Evolutionary conservation across 2,113 vertebrate genomes (phyloP), one percentile per base, ranked within the genome.

Genomic region (Genyomyrus donnyi): DNA sequence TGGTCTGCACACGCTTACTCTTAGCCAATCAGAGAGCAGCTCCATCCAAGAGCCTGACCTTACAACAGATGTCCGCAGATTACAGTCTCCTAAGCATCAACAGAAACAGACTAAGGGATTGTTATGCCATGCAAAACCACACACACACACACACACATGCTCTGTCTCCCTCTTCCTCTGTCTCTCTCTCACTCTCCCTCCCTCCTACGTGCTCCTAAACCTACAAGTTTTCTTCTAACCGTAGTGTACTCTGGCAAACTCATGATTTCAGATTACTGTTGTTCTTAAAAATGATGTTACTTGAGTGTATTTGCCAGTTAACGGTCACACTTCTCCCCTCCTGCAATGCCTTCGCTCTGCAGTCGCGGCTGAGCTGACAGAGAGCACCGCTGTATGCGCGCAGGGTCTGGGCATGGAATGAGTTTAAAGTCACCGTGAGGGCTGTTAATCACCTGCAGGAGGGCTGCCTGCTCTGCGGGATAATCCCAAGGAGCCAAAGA

Each of bases 361-460:
- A 11, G 56, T 58, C 9, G 46, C 1, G 70, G 53, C 45, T 11
- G 87, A 83, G 53, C 50, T 77, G 83, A 90, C 45, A 88, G 74
- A 9, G 74, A 86, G 7, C n/a, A 5, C 45, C 9, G 24, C 48
- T 21, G 46, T 66, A 52, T 2, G 45, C 15, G 1, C 5, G 3
- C 7, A 1, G 89, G 74, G 21, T 24, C 66, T 8, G 35, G 89
- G 86, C 46, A 86, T 58, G 66, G 88, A 91, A 77, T 86, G 35
- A 10, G 35, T 89, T 89, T 77, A 19, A 85, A 66, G 45, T 66
- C 85, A 87, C 39, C n/a, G 21, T 50, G 70, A 66, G 89, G 85
- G 19, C 89, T 85, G 46, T 66, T 92, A 93, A 93, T 90, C 19
- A 46, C 48, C 87, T 85, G 88, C 91, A 91, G 90, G 91, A 91